Conservation (phyloP, 1,140 invertebrate genomes). For the Drosophila pseudoananassae region DNA sequence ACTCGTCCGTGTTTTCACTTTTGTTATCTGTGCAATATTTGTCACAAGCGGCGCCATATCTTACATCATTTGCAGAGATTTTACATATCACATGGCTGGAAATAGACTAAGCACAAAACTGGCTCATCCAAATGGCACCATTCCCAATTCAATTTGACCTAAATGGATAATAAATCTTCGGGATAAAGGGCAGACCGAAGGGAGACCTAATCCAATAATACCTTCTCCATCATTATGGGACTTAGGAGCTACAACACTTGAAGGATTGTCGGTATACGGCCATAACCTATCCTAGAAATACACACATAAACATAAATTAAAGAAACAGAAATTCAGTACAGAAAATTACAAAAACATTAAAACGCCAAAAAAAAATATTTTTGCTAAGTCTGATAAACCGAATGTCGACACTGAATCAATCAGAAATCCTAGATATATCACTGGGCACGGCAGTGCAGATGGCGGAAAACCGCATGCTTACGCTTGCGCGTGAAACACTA, state of each 20-base stretch:
- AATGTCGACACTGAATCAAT: too few species aligned
- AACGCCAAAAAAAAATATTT: background rate
- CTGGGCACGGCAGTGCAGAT: too few species aligned
- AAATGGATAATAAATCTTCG: slow-evolving; percentile 21
- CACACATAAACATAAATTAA: slow-evolving; percentile 25
- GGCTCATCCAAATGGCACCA: slow-evolving; percentile 35
- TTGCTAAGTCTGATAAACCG: background rate
- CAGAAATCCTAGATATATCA: too few species aligned
- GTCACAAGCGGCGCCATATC: slow-evolving; percentile 14
- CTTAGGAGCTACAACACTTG: slow-evolving; percentile 35
- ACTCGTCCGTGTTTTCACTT: slow-evolving; percentile 9
- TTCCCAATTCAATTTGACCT: slow-evolving; percentile 39
- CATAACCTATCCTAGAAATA: slow-evolving; percentile 1
- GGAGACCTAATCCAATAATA: slow-evolving; percentile 21
- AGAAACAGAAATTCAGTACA: too few species aligned
- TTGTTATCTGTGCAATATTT: slow-evolving; percentile 34
- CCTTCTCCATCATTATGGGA: slow-evolving; percentile 26
- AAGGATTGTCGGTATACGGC: slow-evolving; percentile 11
- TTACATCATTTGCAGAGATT: slow-evolving; percentile 31
- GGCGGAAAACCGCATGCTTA: too few species aligned
- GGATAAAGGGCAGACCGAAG: background rate
- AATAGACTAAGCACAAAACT: slow-evolving; percentile 10
- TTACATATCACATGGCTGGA: slow-evolving; percentile 19
- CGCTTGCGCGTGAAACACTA: too few species aligned
- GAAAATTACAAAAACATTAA: too few species aligned